Percentiles rank a stretch among this genome's conserved stretches.
phyloP scores from a whole-genome alignment of 2,888 invertebrate genomes.

The Parochlus steinenii region DNA sequence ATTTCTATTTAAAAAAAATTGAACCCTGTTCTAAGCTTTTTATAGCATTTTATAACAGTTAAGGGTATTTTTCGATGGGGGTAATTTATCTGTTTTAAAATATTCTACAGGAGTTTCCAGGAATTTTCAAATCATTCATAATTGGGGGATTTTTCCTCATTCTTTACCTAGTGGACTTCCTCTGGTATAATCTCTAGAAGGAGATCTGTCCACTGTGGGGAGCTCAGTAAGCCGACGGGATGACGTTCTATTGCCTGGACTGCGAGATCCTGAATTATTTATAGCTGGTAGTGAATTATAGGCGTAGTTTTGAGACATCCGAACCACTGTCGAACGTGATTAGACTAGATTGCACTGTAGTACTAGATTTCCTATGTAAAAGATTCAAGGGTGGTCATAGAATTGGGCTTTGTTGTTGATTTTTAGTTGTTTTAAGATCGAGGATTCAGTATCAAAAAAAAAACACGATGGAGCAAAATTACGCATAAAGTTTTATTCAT shows the following conservation, averaged over 20 bases:
- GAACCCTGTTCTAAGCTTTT: no score
- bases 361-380: no score
- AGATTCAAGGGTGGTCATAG: no score
- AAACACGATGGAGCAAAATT: background rate
- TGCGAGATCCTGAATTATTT: conserved; percentile 52
- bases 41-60: no score
- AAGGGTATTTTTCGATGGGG: no score
- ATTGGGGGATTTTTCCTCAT: conserved; percentile 20
- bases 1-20: no score
- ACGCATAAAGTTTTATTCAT: no score
- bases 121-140: conserved; percentile 32
- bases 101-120: no score
- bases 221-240: conserved; percentile 50
- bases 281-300: conserved; percentile 38
- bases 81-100: no score
- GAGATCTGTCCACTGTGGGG: conserved; percentile 81
- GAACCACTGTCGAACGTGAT: conserved; percentile 3
- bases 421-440: no score
- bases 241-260: conserved; percentile 34
- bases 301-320: conserved; percentile 33
- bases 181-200: conserved; percentile 58
- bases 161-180: conserved; percentile 37
- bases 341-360: background rate
- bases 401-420: no score
- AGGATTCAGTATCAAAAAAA: background rate